These are phyloP conservation scores for Pyrocoelia pectoralis DNA, from an alignment of 2,888 invertebrate species.

Conservation along the genomic window DNA sequence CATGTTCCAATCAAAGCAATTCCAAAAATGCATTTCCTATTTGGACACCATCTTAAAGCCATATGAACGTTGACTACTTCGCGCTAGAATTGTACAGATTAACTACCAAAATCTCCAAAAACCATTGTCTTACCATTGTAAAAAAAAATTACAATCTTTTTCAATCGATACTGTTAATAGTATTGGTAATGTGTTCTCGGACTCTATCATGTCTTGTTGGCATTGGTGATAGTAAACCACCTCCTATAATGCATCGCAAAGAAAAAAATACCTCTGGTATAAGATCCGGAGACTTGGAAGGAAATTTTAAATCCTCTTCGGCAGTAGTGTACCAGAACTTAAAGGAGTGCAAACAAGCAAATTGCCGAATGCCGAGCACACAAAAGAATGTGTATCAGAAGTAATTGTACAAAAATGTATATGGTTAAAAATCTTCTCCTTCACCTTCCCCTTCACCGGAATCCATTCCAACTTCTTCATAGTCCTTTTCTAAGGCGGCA, in stretches of 20 bases:
- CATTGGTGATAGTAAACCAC: no score
- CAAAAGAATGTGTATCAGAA: no score
- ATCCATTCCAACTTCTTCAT: conserved; percentile 75
- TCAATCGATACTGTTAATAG: background rate
- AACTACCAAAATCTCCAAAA: no score
- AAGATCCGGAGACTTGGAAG: no score
- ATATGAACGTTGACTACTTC: background rate
- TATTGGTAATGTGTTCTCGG: background rate
- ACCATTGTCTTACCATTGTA: no score
- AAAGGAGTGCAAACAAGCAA: no score
- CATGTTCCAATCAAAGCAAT: conserved; percentile 4
- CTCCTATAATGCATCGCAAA: no score
- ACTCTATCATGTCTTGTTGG: no score
- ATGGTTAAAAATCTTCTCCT: background rate
- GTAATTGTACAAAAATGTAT: background rate
- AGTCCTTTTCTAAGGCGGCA: conserved; percentile 75
- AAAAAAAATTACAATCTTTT: background rate
- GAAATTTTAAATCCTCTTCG: background rate
- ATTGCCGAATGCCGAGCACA: no score
- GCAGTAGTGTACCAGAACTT: no score
- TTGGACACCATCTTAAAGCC: conserved; percentile 7
- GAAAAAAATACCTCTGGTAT: background rate
- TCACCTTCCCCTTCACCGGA: conserved; percentile 36
- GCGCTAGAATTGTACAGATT: background rate
- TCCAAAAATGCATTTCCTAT: conserved; percentile 11